phyloP scores from a whole-genome alignment of 92 coral and sea anemone species.

The Paragorgia papillata region DNA sequence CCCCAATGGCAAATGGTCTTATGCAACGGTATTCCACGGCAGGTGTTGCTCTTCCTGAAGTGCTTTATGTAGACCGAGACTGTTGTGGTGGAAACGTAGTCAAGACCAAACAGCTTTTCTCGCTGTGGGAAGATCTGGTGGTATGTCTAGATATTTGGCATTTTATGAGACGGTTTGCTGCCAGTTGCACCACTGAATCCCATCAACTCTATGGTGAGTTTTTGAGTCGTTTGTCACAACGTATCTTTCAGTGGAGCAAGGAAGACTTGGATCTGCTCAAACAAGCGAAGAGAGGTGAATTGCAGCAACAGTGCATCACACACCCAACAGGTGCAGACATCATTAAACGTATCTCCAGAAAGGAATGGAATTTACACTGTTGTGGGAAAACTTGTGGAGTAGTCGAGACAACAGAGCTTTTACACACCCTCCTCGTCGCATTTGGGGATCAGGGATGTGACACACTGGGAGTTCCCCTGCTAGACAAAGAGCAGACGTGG shows the following conservation, averaged over 20 bases:
- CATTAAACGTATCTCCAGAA: conserved; percentile 25
- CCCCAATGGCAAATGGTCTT: conserved; percentile 21
- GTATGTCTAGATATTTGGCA: conserved; percentile 48
- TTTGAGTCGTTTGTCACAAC: conserved; percentile 53
- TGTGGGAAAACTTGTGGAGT: conserved; percentile 58
- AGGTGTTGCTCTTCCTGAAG: conserved; percentile 31
- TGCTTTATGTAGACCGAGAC: conserved; percentile 37
- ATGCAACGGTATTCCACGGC: conserved; percentile 31
- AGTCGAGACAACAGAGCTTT: conserved; percentile 13
- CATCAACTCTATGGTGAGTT: conserved; percentile 60
- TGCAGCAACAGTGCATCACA: background rate
- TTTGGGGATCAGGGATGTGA: conserved; percentile 59
- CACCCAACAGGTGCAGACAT: conserved; percentile 48
- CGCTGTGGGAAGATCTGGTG: conserved; percentile 10
- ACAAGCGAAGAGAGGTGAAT: conserved; percentile 26
- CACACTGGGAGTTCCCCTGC: conserved; percentile 62
- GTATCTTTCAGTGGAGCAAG: conserved; percentile 54
- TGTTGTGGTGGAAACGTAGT: conserved; percentile 37
- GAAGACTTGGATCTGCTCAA: conserved; percentile 47
- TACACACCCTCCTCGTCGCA: conserved; percentile 42
- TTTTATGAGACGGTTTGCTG: conserved; percentile 60
- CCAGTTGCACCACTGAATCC: conserved; percentile 59
- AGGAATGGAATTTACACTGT: conserved; percentile 60
- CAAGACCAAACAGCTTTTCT: conserved; percentile 26
- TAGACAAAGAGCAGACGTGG: conserved; percentile 37